Conservation (phyloP, 1,140 invertebrate species). For the Laupala kohalensis region DNA sequence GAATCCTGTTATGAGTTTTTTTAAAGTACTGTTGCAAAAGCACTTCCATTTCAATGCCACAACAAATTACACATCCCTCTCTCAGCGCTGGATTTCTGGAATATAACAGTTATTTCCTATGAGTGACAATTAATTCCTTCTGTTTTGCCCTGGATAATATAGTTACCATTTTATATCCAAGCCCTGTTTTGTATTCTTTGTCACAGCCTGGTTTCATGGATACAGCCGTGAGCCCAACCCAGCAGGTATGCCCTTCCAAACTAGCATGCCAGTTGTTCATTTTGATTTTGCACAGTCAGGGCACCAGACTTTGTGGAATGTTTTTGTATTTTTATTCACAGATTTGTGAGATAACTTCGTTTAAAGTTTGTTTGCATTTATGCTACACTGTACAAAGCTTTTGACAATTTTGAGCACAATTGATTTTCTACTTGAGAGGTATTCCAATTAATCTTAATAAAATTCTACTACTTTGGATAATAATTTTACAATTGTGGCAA, state of each 20-base stretch:
- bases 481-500: too few relatives aligned
- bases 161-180: background rate
- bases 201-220: constrained; percentile 11
- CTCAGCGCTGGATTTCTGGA: too few relatives aligned
- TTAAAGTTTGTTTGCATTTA: background rate
- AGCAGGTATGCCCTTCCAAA: constrained; percentile 18
- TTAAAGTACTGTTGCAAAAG: too few relatives aligned
- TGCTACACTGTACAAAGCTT: background rate
- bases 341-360: background rate
- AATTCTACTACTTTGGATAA: too few relatives aligned
- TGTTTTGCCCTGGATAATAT: background rate
- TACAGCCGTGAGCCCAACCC: constrained; percentile 16
- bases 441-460: too few relatives aligned
- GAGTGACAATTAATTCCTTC: too few relatives aligned
- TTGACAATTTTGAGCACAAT: too few relatives aligned
- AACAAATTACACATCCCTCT: too few relatives aligned
- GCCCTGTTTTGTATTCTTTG: background rate
- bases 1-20: too few relatives aligned
- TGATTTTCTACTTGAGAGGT: too few relatives aligned
- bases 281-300: background rate
- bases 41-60: too few relatives aligned
- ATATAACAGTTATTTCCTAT: too few relatives aligned
- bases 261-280: background rate
- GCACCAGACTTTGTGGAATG: background rate
- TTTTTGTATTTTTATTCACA: background rate